Evolutionary conservation across 2,113 vertebrate genomes (phyloP), one percentile per base, ranked within the genome.

Genomic region (Nycticryphes semicollaris): DNA sequence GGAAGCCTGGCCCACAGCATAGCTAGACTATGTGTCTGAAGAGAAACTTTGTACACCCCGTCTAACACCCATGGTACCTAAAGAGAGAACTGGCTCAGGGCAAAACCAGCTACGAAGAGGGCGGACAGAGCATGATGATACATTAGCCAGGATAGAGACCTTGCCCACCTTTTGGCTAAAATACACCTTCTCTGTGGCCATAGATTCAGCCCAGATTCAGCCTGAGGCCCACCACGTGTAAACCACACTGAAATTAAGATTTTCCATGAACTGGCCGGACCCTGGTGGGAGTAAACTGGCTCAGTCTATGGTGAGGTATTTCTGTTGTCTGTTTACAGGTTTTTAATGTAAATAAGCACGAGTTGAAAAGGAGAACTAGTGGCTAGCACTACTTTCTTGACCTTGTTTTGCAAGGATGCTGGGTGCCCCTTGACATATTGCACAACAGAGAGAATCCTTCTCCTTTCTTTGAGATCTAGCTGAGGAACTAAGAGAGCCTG

Each of bases 401-500:
- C 48, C 41, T 59, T 79, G 19, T 95, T 97, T 72, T 66, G 84
- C 93, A 98, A 97, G 90, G 72, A 92, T 83, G 48, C 74, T 91
- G 56, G 74, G 79, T 87, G 43, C 48, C 74, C 74, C 70, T 50
- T 82, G 78, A 50, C 39, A 25, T 66, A 87, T 92, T 97, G 94
- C 89, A 97, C 37, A 84, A 25, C 43, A 77, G 62, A 87, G 70
- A 84, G 62, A 75, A 67, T 89, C 89, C 73, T 94, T 96, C 87
- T 90, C 64, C 82, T 92, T 96, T 96, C 86, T 96, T 51, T 74
- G 87, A 94, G 37, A 50, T 39, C 10, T 53, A 14, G 70, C 64
- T 96, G 78, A 83, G 95, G 95, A 98, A 98, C 89, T 89, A 79
- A 94, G 75, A 83, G 37, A 77, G 47, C 81, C 69, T 66, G 28